phyloP scores from a whole-genome alignment of 2,888 invertebrate genomes.

The Cryptus viduatorius region DNA sequence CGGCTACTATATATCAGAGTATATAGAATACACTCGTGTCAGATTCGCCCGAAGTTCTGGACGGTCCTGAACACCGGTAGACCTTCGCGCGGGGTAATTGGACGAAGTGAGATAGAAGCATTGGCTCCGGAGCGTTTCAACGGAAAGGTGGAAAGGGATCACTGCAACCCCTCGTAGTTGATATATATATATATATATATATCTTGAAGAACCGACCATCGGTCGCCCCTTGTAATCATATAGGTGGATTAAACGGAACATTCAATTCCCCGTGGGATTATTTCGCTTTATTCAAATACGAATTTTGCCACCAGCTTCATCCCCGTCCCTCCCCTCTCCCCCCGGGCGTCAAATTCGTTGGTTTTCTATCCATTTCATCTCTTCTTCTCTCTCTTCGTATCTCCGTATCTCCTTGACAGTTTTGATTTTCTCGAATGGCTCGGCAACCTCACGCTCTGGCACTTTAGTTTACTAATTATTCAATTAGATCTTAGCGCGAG shows the following conservation, averaged over 20 bases:
- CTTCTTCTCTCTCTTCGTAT: not conserved
- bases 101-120: conserved; percentile 18
- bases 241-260: conserved; percentile 6
- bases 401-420: not conserved
- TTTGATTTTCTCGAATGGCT: not conserved
- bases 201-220: not conserved
- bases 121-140: not conserved
- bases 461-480: conserved; percentile 37
- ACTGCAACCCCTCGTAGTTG: not conserved
- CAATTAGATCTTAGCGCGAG: conserved; percentile 22
- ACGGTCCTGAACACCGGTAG: conserved; percentile 1
- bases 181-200: conserved; percentile 4
- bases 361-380: not conserved
- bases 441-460: not conserved
- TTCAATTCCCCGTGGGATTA: conserved; percentile 9
- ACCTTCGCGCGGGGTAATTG: conserved; percentile 33
- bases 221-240: not conserved
- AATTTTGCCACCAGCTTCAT: not conserved
- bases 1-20: not conserved
- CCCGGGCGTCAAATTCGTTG: not conserved
- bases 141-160: not conserved
- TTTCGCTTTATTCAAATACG: conserved; percentile 28
- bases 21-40: conserved; percentile 11
- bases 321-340: not conserved
- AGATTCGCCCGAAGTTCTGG: conserved; percentile 27